phyloP scores from a whole-genome alignment of 2,113 vertebrate genomes.

The Pituophis catenifer region DNA sequence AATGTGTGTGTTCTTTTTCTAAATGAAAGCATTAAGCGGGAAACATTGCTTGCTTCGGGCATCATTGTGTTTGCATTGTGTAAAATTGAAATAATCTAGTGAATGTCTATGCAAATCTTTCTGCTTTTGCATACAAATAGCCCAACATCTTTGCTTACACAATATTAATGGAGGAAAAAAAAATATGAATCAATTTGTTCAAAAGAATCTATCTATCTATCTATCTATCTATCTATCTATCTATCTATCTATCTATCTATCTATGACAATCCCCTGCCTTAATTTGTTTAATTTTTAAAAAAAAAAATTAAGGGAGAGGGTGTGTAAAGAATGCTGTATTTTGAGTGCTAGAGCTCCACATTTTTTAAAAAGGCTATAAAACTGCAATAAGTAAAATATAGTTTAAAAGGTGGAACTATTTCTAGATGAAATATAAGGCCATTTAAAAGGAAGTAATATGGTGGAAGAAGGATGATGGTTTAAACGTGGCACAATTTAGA shows the following conservation, averaged over 20 bases:
- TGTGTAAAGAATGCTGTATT: not conserved
- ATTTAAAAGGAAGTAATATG: slow-evolving; percentile 40
- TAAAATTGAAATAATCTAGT: slow-evolving; percentile 8
- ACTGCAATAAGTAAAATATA: slow-evolving; percentile 35
- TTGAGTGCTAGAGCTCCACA: not conserved
- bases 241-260: not conserved
- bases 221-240: not conserved
- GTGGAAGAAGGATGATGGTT: slow-evolving; percentile 49
- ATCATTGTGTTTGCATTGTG: not conserved
- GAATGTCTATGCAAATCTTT: not conserved
- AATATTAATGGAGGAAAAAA: not conserved
- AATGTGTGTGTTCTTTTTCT: not conserved
- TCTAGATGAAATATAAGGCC: slow-evolving; percentile 32
- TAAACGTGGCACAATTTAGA: slow-evolving; percentile 58
- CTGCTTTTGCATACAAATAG: not conserved
- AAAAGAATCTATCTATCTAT: not conserved
- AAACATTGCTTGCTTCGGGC: not conserved
- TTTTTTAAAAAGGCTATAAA: slow-evolving; percentile 3
- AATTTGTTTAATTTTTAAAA: slow-evolving; percentile 6
- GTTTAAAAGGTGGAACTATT: slow-evolving; percentile 30
- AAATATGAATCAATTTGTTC: not conserved
- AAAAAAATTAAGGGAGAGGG: not conserved
- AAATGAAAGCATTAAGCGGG: not conserved
- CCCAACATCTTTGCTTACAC: not conserved
- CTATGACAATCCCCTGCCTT: not conserved